These are phyloP conservation scores for Apostichopus californicus DNA, from an alignment of 35 echinoderm and acorn worm species.

Conservation along the genomic window DNA sequence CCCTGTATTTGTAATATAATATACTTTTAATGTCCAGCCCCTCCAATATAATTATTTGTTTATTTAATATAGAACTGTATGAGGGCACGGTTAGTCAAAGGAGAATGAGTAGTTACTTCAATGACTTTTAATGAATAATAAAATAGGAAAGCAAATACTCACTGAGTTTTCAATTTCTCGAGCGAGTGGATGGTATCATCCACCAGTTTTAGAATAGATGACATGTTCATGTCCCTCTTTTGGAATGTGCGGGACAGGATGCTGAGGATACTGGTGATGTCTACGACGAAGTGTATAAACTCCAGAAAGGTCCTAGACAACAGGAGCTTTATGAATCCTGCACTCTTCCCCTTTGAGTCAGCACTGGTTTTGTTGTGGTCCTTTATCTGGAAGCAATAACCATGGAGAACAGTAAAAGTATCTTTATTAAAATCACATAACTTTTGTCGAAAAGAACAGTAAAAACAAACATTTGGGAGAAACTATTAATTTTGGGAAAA, in stretches of 20 bases:
- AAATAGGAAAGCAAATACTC: neutral
- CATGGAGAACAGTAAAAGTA: no score
- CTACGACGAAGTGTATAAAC: constrained; percentile 8
- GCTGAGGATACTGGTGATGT: neutral
- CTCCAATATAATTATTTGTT: no score
- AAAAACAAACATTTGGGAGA: neutral
- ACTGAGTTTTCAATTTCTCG: constrained; percentile 7
- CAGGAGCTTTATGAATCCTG: constrained; percentile 3
- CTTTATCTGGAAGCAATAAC: neutral
- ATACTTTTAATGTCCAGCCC: no score
- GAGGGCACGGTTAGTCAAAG: no score
- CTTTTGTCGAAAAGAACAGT: neutral
- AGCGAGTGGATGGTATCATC: neutral
- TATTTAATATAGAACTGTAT: no score
- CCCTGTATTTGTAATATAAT: no score
- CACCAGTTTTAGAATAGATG: neutral
- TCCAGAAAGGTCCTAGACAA: neutral
- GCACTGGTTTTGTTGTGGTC: constrained; percentile 12
- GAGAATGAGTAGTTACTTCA: no score
- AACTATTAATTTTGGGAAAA: neutral
- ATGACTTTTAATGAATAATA: no score
- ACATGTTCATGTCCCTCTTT: neutral
- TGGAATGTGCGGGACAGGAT: constrained; percentile 4
- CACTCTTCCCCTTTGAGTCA: neutral
- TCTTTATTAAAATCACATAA: neutral